Percentiles rank a stretch among this genome's conserved stretches.
Conservation (phyloP, 2,888 invertebrate genomes). For the Nysson spinosus region DNA sequence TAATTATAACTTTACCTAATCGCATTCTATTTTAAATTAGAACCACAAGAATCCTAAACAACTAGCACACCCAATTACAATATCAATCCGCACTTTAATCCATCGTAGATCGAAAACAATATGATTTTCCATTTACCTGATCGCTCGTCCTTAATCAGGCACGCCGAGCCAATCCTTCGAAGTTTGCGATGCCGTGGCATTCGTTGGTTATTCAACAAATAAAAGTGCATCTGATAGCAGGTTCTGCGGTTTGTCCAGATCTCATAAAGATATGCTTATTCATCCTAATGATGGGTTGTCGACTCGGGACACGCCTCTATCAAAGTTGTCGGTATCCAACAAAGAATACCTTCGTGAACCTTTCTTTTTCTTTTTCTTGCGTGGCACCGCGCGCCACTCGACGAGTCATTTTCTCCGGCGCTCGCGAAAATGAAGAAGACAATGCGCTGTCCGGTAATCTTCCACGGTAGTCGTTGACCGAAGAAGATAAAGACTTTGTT, state of each 20-base stretch:
- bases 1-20: too few species aligned
- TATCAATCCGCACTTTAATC: too few species aligned
- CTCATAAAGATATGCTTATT: constrained; percentile 59
- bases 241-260: constrained; percentile 46
- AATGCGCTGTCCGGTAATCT: neutral
- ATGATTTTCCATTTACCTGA: too few species aligned
- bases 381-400: constrained; percentile 17
- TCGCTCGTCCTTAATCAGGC: too few species aligned
- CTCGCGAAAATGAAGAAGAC: constrained; percentile 6
- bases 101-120: too few species aligned
- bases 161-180: neutral
- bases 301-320: constrained; percentile 52
- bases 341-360: constrained; percentile 37
- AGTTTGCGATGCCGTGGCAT: neutral
- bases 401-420: constrained; percentile 12
- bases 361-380: constrained; percentile 32
- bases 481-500: constrained; percentile 19
- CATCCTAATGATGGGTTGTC: constrained; percentile 57
- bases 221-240: constrained; percentile 18
- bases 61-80: too few species aligned
- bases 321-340: constrained; percentile 51
- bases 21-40: too few species aligned
- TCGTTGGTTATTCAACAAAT: constrained; percentile 6
- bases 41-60: too few species aligned
- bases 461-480: neutral